Evolutionary conservation across 1,140 invertebrate genomes (phyloP), one percentile per base, ranked within the genome.

Genomic region (Pseudoatta argentina): DNA sequence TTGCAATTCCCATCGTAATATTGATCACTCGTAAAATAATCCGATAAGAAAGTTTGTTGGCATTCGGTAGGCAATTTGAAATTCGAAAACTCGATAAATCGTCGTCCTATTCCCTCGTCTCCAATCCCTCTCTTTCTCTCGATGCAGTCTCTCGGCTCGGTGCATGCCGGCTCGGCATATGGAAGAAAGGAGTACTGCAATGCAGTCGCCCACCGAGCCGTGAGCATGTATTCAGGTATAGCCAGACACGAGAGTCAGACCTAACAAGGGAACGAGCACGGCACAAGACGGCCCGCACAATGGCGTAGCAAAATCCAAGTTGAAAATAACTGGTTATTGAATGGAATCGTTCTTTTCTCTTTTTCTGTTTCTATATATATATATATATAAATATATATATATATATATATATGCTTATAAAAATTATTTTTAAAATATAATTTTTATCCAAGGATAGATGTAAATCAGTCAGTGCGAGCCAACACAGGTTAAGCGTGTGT

Each of bases 121-220:
- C 88, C 81, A 81, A 85, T 91, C 88, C 88, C 79, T 89, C 79
- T 79, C 86, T 87, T 86, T 93, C 89, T 75, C 59, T 24, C 86
- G 79, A 59, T 81, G 78, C 77, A 73, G 83, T 66, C 86, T 88
- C 76, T 79, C 79, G 79, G 57, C 76, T 75, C 88, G 86, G 79
- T 88, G 90, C 83, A 89, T 82, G 91, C 89, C 87, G 55, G 86
- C 77, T 88, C 88, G 91, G 91, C 91, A 92, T 90, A 93, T 92
- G 86, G 87, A 91, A 89, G 90, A 90, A 76, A 85, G 75, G 75
- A 91, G 90, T 93, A 94, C 94, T 94, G 94, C 94, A 94, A 92
- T 94, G 94, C 94, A 94, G 94, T 94, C 89, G 92, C 91, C 86
- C 90, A 88, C 89, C 91, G 87, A 89, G 39, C 21, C 91, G 91